Evolutionary conservation across 2,113 vertebrate species (phyloP).

Genomic region (Arothron firmamentum): DNA sequence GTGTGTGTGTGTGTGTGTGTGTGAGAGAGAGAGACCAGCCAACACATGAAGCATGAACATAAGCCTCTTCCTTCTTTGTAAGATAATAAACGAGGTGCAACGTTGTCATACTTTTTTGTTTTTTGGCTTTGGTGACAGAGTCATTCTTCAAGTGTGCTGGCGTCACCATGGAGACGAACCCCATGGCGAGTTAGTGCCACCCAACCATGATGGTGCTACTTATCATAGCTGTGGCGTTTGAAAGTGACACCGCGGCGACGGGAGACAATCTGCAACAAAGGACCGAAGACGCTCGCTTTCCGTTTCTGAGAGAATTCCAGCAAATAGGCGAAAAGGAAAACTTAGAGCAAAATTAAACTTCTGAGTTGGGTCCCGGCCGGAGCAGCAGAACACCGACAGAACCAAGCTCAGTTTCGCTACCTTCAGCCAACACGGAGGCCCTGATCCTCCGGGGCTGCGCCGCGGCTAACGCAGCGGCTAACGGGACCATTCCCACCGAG

Average conservation of each 20-base stretch:
- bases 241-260: slow-evolving; percentile 55
- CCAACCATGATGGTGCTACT: slow-evolving; percentile 68
- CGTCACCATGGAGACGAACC: slow-evolving; percentile 68
- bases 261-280: slow-evolving; percentile 36
- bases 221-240: slow-evolving; percentile 62
- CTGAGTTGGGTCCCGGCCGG: too few relatives aligned
- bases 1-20: slow-evolving; percentile 30
- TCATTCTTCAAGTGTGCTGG: slow-evolving; percentile 53
- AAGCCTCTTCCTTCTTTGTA: slow-evolving; percentile 46
- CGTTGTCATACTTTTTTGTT: slow-evolving; percentile 25
- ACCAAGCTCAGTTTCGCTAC: too few relatives aligned
- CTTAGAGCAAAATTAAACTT: too few relatives aligned
- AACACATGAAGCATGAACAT: slow-evolving; percentile 18
- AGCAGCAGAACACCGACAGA: too few relatives aligned
- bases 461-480: slow-evolving; percentile 67
- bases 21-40: background rate
- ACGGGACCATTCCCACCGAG: slow-evolving; percentile 65
- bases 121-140: slow-evolving; percentile 54
- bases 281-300: slow-evolving; percentile 34
- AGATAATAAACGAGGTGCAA: background rate
- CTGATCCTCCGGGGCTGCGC: slow-evolving; percentile 59
- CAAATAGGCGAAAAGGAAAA: too few relatives aligned
- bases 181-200: slow-evolving; percentile 65
- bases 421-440: too few relatives aligned
- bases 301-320: too few relatives aligned